Evolutionary conservation across 2,113 vertebrate species (phyloP), one percentile per base, ranked within the genome.

Genomic region (Larimichthys polyactis): DNA sequence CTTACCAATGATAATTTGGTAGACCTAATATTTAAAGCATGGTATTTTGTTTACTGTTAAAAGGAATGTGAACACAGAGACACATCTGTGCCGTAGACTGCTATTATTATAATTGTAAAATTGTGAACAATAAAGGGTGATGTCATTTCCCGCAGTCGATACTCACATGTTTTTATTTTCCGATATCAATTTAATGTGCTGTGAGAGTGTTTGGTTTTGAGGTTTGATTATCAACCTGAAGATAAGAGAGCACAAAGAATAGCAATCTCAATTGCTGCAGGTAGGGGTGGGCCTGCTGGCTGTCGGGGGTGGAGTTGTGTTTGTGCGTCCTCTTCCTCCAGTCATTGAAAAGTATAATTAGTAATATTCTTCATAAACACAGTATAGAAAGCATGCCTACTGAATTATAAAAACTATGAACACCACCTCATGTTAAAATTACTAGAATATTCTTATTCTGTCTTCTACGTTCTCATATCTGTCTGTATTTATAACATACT

Each of bases 11-110:
- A 71, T 44, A 59, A 66, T 81, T 60, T 16, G 48, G 9, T 22
- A 14, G 68, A 40, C n/a, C 8, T 59, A 32, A 48, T 24, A 22
- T 24, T 78, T 27, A 65, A 29, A 10, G 22, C 11, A 51, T 29
- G 40, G 9, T 11, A 32, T 58, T 71, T 81, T 58, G 48, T 79
- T 81, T 63, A 63, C 20, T n/a, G 40, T 46, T 77, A 1, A 49
- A 73, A 65, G 7, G 29, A 71, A 84, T 69, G 57, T 75, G 67
- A 81, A 79, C 22, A 16, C 20, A 4, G 10, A 76, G 19, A 78
- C 40, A 20, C 3, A 52, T 66, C 60, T 32, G 40, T 54, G 24
- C 36, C 22, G 49, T 19, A 49, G 79, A 75, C 65, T 70, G 59
- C 57, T 27, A 67, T 75, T 20, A 72, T 20, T 4, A 52, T 46